Conservation (phyloP, 2,797 vertebrate genomes). For the Carapus acus region DNA sequence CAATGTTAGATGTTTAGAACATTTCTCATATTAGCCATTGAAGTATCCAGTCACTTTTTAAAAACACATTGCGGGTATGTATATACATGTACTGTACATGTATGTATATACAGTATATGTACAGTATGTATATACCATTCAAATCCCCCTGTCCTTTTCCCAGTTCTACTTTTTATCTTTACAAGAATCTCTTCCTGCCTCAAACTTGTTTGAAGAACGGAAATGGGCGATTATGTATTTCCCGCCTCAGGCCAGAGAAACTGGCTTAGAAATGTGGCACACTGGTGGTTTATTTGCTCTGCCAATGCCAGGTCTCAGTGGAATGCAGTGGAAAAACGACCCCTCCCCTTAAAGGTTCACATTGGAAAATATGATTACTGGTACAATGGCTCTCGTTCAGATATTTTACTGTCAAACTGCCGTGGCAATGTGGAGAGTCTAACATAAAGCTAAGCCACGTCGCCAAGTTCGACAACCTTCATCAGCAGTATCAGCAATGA, state of each 20-base stretch:
- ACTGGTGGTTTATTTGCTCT: slow-evolving; percentile 55
- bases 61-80: too few species aligned
- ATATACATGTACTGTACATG: too few species aligned
- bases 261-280: slow-evolving; percentile 45
- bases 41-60: too few species aligned
- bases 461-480: too few species aligned
- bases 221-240: slow-evolving; percentile 63
- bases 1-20: background rate
- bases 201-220: slow-evolving; percentile 41
- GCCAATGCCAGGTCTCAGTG: slow-evolving; percentile 56
- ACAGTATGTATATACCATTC: too few species aligned
- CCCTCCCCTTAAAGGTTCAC: slow-evolving; percentile 5
- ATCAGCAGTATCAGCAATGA: background rate
- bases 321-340: slow-evolving; percentile 38
- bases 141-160: slow-evolving; percentile 44
- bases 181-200: slow-evolving; percentile 40
- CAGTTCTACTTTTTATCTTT: slow-evolving; percentile 38
- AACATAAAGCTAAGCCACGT: slow-evolving; percentile 1
- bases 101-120: too few species aligned
- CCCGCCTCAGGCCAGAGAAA: slow-evolving; percentile 41
- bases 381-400: slow-evolving; percentile 8
- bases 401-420: slow-evolving; percentile 19
- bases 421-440: background rate
- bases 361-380: slow-evolving; percentile 47
- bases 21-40: too few species aligned